Evolutionary conservation across 2,797 vertebrate species (phyloP).

Genomic region (Xiphophorus birchmanni): DNA sequence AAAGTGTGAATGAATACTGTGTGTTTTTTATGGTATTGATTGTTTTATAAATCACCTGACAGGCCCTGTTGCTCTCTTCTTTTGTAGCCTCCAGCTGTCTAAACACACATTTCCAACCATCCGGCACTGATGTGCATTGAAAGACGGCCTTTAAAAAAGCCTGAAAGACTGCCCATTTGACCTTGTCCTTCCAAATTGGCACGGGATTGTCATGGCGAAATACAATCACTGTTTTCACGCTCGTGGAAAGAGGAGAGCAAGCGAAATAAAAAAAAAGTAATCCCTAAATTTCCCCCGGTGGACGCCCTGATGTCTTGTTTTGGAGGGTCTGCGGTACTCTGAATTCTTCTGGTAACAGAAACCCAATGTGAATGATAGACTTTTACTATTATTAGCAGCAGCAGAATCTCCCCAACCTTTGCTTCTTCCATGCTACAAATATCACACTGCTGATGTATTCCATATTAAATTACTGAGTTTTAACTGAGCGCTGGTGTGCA

Average conservation of each 20-base stretch:
- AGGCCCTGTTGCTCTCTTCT: slow-evolving; percentile 11
- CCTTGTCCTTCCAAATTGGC: slow-evolving; percentile 77
- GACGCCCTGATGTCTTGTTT: slow-evolving; percentile 77
- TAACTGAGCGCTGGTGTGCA: slow-evolving; percentile 75
- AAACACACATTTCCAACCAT: slow-evolving; percentile 15
- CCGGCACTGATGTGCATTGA: slow-evolving; percentile 42
- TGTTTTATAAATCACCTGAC: not conserved
- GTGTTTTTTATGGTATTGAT: not conserved
- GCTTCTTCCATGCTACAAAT: slow-evolving; percentile 81
- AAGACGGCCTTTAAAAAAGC: slow-evolving; percentile 27
- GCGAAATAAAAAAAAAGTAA: slow-evolving; percentile 73
- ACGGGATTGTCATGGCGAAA: slow-evolving; percentile 77
- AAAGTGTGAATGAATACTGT: not conserved
- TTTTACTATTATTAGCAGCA: slow-evolving; percentile 81
- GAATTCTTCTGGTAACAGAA: slow-evolving; percentile 85
- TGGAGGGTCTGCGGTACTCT: slow-evolving; percentile 73
- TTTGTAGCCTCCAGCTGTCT: slow-evolving; percentile 12
- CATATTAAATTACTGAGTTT: slow-evolving; percentile 85
- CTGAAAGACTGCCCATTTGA: slow-evolving; percentile 48
- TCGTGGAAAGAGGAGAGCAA: slow-evolving; percentile 54
- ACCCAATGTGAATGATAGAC: slow-evolving; percentile 77
- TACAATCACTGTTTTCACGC: slow-evolving; percentile 75
- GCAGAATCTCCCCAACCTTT: slow-evolving; percentile 82
- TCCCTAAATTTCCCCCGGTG: slow-evolving; percentile 71
- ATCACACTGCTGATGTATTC: slow-evolving; percentile 85